phyloP scores from a whole-genome alignment of 1,140 invertebrate species.

The Gryllus bimaculatus region DNA sequence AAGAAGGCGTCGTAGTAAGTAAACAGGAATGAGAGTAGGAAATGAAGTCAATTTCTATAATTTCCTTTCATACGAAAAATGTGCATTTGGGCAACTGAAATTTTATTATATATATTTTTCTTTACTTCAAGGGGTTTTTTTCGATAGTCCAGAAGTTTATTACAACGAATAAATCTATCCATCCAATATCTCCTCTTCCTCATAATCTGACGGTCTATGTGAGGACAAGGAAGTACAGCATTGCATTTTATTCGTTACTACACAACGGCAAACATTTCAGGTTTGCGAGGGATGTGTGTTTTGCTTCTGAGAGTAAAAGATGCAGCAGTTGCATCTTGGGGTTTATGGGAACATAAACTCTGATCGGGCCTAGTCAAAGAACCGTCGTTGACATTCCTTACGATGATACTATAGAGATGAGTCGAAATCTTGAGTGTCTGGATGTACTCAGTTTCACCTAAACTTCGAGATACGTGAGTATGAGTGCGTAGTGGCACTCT shows the following conservation, averaged over 20 bases:
- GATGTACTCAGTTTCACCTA: conserved; percentile 19
- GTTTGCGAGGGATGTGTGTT: conserved; percentile 27
- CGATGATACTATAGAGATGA: conserved; percentile 11
- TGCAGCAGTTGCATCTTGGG: conserved; percentile 7
- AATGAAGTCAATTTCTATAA: not conserved
- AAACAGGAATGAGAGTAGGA: not conserved
- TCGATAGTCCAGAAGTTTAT: conserved; percentile 39
- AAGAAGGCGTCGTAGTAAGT: not conserved
- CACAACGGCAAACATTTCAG: conserved; percentile 35
- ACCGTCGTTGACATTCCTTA: conserved; percentile 11
- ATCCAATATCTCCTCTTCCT: conserved; percentile 49
- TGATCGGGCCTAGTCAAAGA: no score
- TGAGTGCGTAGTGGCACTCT: conserved; percentile 36
- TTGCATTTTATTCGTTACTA: conserved; percentile 35
- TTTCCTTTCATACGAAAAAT: not conserved
- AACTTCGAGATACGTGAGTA: conserved; percentile 18
- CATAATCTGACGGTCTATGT: conserved; percentile 24
- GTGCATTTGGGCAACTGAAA: not conserved
- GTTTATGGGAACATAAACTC: no score
- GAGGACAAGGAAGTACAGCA: conserved; percentile 33
- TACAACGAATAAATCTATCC: conserved; percentile 55
- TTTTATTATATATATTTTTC: conserved; percentile 2
- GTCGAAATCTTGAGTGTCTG: conserved; percentile 16
- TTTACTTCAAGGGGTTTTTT: conserved; percentile 13
- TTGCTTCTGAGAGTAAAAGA: not conserved